These are phyloP conservation scores for Cochlearius cochlearius DNA, from an alignment of 2,113 vertebrate genomes.

Conservation along the genomic window DNA sequence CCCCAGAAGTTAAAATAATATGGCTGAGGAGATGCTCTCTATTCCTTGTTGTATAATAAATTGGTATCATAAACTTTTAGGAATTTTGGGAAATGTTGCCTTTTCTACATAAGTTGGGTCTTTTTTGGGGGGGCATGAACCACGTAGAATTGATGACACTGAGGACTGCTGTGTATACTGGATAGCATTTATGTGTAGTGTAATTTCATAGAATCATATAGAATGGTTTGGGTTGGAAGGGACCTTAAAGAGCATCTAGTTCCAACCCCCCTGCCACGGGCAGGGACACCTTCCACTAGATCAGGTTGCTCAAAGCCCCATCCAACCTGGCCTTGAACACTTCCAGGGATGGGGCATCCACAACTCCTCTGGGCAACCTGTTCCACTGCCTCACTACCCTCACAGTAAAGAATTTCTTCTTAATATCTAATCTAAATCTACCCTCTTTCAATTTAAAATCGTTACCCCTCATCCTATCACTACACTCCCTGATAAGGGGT, in stretches of 20 bases:
- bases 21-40: background rate
- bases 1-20: background rate
- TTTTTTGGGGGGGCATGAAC: no score
- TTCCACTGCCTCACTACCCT: background rate
- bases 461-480: rapidly evolving
- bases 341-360: background rate
- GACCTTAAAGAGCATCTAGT: background rate
- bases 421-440: background rate
- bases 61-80: background rate
- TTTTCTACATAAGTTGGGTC: background rate
- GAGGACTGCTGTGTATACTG: background rate
- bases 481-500: background rate
- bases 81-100: background rate
- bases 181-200: background rate
- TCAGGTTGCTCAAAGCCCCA: background rate
- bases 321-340: background rate
- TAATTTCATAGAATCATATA: background rate
- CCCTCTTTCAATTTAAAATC: background rate
- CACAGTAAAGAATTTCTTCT: background rate
- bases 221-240: background rate
- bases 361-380: background rate
- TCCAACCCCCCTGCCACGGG: background rate
- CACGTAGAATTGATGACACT: background rate
- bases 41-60: background rate
- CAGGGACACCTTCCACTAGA: background rate